Evolutionary conservation across 2,888 invertebrate species (phyloP), one percentile per base, ranked within the genome.

Genomic region (Odontomyia ornata): DNA sequence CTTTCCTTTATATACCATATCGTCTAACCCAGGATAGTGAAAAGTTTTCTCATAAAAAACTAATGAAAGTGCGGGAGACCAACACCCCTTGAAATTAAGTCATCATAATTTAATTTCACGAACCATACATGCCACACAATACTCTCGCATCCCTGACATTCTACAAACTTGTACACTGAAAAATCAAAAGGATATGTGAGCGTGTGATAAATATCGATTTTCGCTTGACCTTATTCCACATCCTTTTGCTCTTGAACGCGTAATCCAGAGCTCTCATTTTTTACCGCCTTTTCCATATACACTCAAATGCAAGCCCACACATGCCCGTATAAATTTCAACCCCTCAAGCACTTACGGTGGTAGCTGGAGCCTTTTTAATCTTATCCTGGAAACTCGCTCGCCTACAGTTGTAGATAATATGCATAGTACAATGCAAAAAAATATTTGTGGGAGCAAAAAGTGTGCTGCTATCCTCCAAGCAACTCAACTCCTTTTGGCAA

Each of bases 181-280:
- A 52, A 52, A 15, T 30, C 73, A 23, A 43, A 73, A 23, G 73
- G 60, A 73, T 73, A 23, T 30, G 57, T 52, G 4, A 18, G 18
- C 13, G 52, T 13, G 15, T 57, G 57, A 69, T 69, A 60, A 60
- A 73, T 73, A 73, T 73, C 36, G 73, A 73, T 73, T 73, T 73
- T 73, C 73, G 57, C 73, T 73, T 73, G 73, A 73, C 73, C 73
- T 52, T 28, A 57, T 73, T 73, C 36, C 43, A 13, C 36, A 18
- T 28, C 18, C 28, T 3, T 36, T 15, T 11, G 21, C 36, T 57
- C 57, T 52, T 27, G 15, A 60, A 57, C 57, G 36, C 60, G 30
- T 43, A 36, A 9, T 57, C 73, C 23, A 21, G n/a, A 73, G 52
- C 52, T 36, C 13, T 43, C 18, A 36, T 60, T 60, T 73, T 21